Percentiles rank a stretch among this genome's conserved stretches.
These are phyloP conservation scores for Corythoichthys intestinalis DNA, from an alignment of 2,113 vertebrate genomes.

Conservation along the genomic window DNA sequence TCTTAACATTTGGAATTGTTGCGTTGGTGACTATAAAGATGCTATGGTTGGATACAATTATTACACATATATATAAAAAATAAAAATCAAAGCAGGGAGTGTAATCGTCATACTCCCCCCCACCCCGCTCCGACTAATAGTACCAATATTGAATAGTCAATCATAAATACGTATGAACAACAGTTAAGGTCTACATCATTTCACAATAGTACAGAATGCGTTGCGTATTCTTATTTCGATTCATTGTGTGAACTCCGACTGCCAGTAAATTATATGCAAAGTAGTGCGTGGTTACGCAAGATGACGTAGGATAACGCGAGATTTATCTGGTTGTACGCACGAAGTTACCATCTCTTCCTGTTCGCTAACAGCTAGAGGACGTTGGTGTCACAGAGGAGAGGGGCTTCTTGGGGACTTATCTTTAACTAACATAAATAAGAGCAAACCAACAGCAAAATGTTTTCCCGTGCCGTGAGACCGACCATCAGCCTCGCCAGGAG, in stretches of 20 bases:
- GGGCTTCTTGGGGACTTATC: conserved; percentile 4
- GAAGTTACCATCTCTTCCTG: conserved; percentile 43
- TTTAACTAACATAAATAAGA: background rate
- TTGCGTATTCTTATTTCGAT: background rate
- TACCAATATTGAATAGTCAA: background rate
- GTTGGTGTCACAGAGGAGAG: conserved; percentile 63
- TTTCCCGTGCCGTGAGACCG: conserved; percentile 69
- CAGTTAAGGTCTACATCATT: background rate
- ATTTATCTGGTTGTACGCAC: conserved; percentile 33
- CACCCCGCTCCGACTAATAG: too few relatives aligned
- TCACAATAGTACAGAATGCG: background rate
- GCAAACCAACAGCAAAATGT: conserved; percentile 52
- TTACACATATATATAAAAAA: background rate
- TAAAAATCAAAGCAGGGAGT: background rate
- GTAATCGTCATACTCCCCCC: background rate
- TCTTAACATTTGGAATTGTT: background rate
- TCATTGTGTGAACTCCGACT: background rate
- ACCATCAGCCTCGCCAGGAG: conserved; percentile 56
- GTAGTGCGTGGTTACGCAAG: conserved; percentile 30
- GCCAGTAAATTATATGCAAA: background rate
- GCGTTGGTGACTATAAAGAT: background rate
- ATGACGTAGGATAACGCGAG: conserved; percentile 26
- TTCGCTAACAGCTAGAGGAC: conserved; percentile 63
- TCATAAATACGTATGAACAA: too few relatives aligned
- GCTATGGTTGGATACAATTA: background rate